Percentiles rank a stretch among this genome's conserved stretches.
These are phyloP conservation scores for Acronicta leporina DNA, from an alignment of 2,888 invertebrate genomes.

Conservation along the genomic window DNA sequence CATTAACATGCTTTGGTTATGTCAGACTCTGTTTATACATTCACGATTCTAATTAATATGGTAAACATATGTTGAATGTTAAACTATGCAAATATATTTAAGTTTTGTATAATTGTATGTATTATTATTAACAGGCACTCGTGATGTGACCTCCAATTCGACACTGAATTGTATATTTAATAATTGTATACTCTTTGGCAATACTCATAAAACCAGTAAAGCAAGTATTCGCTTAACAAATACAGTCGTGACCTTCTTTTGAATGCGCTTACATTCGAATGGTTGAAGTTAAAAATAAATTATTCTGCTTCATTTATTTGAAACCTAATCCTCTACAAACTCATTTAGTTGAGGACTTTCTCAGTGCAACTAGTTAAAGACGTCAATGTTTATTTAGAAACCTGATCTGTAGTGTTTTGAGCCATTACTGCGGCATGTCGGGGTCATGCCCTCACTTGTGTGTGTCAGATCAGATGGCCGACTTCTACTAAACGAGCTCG, in stretches of 20 bases:
- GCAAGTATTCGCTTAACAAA: slow-evolving; percentile 26
- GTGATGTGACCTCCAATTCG: slow-evolving; percentile 40
- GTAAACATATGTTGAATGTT: slow-evolving; percentile 43
- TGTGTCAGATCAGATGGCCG: slow-evolving; percentile 73
- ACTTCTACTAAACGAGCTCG: slow-evolving; percentile 70
- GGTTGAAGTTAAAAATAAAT: slow-evolving; percentile 20
- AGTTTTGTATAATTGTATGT: slow-evolving; percentile 31
- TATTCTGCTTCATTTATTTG: slow-evolving; percentile 24
- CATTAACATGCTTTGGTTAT: slow-evolving; percentile 34
- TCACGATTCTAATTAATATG: slow-evolving; percentile 42
- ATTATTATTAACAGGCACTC: slow-evolving; percentile 29
- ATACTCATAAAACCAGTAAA: slow-evolving; percentile 29
- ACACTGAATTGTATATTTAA: slow-evolving; percentile 38
- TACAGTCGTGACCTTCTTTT: slow-evolving; percentile 39
- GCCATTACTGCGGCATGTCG: slow-evolving; percentile 57
- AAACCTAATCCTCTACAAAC: slow-evolving; percentile 29
- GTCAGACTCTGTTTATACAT: slow-evolving; percentile 39
- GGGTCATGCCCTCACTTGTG: slow-evolving; percentile 57
- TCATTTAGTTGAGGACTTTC: slow-evolving; percentile 35
- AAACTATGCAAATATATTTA: slow-evolving; percentile 41
- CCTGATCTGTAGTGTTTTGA: slow-evolving; percentile 56
- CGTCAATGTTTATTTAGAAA: slow-evolving; percentile 62
- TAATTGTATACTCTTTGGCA: slow-evolving; percentile 30
- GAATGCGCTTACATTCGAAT: slow-evolving; percentile 27
- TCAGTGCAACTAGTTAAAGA: slow-evolving; percentile 31